Conservation (phyloP, 2,113 vertebrate genomes). For the Dicrurus megarhynchus region DNA sequence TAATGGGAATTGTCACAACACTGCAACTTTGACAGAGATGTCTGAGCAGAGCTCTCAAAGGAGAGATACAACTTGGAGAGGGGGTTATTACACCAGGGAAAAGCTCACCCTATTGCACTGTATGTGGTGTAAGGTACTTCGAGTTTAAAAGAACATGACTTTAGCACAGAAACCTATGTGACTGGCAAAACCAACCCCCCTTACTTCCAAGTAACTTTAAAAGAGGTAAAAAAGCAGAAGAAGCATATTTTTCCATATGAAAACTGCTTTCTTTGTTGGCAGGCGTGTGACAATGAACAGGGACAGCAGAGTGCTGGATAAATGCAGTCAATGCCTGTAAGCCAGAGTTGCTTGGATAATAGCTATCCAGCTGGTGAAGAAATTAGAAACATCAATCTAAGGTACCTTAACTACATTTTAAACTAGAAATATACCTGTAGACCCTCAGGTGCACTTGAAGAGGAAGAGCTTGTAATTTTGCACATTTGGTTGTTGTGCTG, state of each 20-base stretch:
- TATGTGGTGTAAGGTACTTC: background rate
- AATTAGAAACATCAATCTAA: constrained; percentile 3
- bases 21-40: background rate
- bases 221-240: background rate
- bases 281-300: fast-evolving
- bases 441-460: background rate
- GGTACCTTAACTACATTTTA: background rate
- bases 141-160: background rate
- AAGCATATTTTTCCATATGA: background rate
- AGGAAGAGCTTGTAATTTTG: background rate
- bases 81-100: background rate
- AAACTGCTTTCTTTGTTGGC: background rate
- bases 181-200: background rate
- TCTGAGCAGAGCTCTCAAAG: background rate
- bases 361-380: background rate
- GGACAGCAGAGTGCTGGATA: background rate
- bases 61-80: background rate
- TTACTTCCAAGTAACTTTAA: background rate
- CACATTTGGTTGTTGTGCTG: background rate
- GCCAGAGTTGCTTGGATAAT: background rate
- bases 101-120: background rate
- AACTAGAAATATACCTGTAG: background rate
- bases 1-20: background rate
- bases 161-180: background rate
- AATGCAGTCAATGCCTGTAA: background rate